Evolutionary conservation across 1,140 invertebrate species (phyloP), one percentile per base, ranked within the genome.

Genomic region (Scaptomyza graminum): DNA sequence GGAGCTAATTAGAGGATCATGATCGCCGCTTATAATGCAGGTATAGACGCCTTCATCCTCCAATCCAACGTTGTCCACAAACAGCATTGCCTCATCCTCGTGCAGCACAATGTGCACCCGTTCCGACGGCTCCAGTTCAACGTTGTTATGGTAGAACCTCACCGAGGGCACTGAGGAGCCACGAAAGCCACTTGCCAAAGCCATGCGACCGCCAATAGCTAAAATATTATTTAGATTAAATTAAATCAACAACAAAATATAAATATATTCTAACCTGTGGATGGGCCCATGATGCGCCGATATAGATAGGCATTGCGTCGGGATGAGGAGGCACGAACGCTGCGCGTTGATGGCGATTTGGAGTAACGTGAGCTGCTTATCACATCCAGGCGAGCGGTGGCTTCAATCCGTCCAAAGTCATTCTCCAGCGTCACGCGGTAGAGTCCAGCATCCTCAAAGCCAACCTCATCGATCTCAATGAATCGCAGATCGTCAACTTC

Each of bases 371-470:
- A 90, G 52, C 93, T 92, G 92, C 95, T 93, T 46, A 97, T 96
- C 4, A 98, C 95, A 85, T 97, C 96, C 7, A 97, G 90, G 39
- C 95, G 93, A 0, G 96, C 97, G 5, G 95, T 94, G 1, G 96
- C 96, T 79, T 97, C 95, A 1, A 96, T 95, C 68, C 95, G 93
- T 0, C 97, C 97, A 41, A 95, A 94, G 68, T 97, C 95, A 84
- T 97, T 97, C 82, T 97, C 96, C 7, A 97, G 89, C 0, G 94
- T 95, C 9, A 97, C 94, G 44, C 95, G 94, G 84, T 97, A 97
- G 0, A 97, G 91, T 0, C 96, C 97, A 0, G 96, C 95, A 89
- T 97, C 96, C 64, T 96, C 95, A 3, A 93, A 92, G 1, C 94
- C 95, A 0, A 97, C 95, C 65, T 97, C 94, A 1, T 94, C 92